Evolutionary conservation across 2,888 invertebrate species (phyloP), one percentile per base, ranked within the genome.

Genomic region (Ceramica pisi): DNA sequence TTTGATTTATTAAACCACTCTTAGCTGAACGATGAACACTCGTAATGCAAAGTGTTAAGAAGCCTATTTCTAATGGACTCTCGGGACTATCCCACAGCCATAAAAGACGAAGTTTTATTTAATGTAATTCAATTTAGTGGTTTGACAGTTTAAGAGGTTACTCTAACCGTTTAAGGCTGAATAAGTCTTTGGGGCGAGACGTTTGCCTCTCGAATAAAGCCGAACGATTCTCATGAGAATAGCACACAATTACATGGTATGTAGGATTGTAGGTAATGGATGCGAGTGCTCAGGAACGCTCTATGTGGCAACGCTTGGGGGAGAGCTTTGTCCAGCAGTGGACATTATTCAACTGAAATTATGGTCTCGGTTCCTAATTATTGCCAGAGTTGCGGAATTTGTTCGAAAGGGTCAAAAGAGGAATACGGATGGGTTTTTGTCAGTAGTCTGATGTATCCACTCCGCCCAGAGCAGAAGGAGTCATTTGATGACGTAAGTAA

Each of bases 121-220:
- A n/a, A n/a, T n/a, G n/a, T n/a, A n/a, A n/a, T n/a, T 38, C 16
- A 48, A 48, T 26, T 48, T 71, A 72, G 72, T 26, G 46, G 46
- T 48, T 48, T 48, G 72, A 69, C 60, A 57, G 38, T 69, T 57
- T 71, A 71, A 72, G 26, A 48, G 62, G 38, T 10, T 41, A 41
- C 21, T 4, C 16, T 26, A 48, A 46, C 14, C 7, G 9, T 46
- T 46, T 46, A 23, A 6, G 14, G 26, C 26, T 14, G 19, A 14
- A 23, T 2, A 65, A 61, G 26, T 48, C 23, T 38, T 71, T 38
- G 14, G 60, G 59, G 59, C 71, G 10, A 23, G 9, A n/a, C n/a
- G 1, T 53, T 68, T 41, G 16, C 8, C 19, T 31, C 31, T 6
- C 9, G 19, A 19, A 31, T 55, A 55, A 10, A 31, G 0, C 4